Conservation (phyloP, 2,888 invertebrate species). For the Halictus quadricinctus region DNA sequence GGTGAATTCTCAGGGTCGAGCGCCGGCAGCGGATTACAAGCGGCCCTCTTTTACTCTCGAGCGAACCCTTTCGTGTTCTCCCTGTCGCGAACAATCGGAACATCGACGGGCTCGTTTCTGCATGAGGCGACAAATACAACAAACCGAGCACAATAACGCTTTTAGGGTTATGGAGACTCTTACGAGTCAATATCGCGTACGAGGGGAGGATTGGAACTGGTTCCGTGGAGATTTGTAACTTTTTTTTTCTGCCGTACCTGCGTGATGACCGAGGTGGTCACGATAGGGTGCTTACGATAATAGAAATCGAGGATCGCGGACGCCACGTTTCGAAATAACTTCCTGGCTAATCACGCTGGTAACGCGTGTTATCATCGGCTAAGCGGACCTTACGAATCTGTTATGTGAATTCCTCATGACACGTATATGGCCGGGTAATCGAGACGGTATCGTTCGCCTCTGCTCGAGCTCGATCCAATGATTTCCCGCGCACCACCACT, state of each 20-base stretch:
- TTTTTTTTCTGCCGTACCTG: not conserved
- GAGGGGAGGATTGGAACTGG: not conserved
- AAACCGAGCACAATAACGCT: slow-evolving; percentile 23
- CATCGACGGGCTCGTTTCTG: slow-evolving; percentile 43
- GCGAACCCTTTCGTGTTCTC: slow-evolving; percentile 56
- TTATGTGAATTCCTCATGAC: not conserved
- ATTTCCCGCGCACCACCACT: slow-evolving; percentile 21
- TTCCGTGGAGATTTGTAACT: not conserved
- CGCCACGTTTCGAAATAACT: not conserved
- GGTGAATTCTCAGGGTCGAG: slow-evolving; percentile 59
- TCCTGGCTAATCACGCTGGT: not conserved
- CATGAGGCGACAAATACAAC: slow-evolving; percentile 46
- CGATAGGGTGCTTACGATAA: not conserved
- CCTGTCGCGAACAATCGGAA: slow-evolving; percentile 55
- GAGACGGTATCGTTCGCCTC: not conserved
- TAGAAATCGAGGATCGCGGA: not conserved
- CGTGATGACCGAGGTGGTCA: not conserved
- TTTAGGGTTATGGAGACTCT: slow-evolving; percentile 12
- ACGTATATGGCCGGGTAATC: not conserved
- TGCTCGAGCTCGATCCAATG: slow-evolving; percentile 15
- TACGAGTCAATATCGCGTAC: not conserved
- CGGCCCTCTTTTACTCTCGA: slow-evolving; percentile 43
- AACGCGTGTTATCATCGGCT: not conserved
- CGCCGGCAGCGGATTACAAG: slow-evolving; percentile 46
- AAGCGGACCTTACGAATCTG: not conserved